Base-by-base conservation (phyloP, 2,888 invertebrate species). In the Cephus pulcher region DNA sequence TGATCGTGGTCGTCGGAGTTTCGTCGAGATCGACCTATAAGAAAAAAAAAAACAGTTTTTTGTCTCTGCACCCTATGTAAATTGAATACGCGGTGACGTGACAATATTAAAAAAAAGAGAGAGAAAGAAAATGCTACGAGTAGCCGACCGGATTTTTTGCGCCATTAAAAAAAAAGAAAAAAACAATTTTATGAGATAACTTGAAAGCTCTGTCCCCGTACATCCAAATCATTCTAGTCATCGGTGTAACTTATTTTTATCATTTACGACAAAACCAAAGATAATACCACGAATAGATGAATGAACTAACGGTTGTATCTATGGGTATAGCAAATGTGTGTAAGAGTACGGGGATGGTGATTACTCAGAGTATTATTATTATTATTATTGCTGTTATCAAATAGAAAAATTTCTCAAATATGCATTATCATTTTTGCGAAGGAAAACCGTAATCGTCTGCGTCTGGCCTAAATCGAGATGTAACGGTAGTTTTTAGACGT, bases 51-150 rank as follows among this genome's bases (percentile, higher is more conserved):
- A 23, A 40, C 15, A 56, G 2, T 56, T 56, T 56, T 15, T 56
- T 56, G 56, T 56, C 78, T 81, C 79, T 80, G 80, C 81, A 80
- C 80, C 86, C 81, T 83, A 82, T 86, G 78, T 83, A 83, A 83
- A 85, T 83, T 82, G 81, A 86, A 84, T 85, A 56, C 9, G 82
- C 80, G 83, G 84, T 84, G 84, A 85, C 86, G 84, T 82, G 87
- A 89, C 87, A 89, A 89, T 88, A 89, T 84, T 81, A 4, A 40
- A 40, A 40, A 40, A 56, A 56, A 23, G 2, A 32, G 32, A 30
- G 2, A 32, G 34, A 23, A 23, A 23, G 23, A 23, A 23, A 56
- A 84, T 86, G 85, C 88, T 88, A 85, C 87, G 86, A 88, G 87
- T 86, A 81, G 83, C 81, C 81, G 78, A 82, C 84, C 79, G 81